Evolutionary conservation across 2,797 vertebrate species (phyloP), one percentile per base, ranked within the genome.

Genomic region (Sparidentex hasta): DNA sequence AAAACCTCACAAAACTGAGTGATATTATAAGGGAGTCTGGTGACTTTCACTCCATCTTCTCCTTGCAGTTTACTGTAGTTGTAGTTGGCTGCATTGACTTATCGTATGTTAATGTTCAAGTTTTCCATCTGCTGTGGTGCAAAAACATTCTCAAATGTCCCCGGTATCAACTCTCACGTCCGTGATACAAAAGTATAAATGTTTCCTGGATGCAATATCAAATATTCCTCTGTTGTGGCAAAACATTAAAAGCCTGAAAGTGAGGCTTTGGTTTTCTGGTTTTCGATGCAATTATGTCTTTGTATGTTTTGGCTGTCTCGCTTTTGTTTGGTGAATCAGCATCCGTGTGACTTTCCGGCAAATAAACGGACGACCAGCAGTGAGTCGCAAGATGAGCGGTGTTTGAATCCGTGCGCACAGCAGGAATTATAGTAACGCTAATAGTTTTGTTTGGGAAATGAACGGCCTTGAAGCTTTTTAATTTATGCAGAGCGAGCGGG

Each of bases 371-470:
- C 56, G 55, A 73, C 44, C 63, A 61, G 66, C 27, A 0, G 72
- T 6, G 14, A 46, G 47, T 54, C 62, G 52, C 63, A 7, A 70
- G 41, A 82, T 76, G 81, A 72, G 71, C 54, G 1, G 76, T 51
- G 5, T 69, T 33, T 62, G 80, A 86, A 71, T 86, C 81, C 62
- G 44, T 12, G 68, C 9, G 3, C 76, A 62, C 83, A 82, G 76
- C 74, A 29, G 76, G 78, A 75, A 67, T 25, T 75, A 77, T 3
- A 51, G 64, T 41, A 43, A 63, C 2, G 14, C 56, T 67, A 66
- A 70, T 65, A 77, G 64, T 76, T 76, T 64, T 54, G 44, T 62
- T 69, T 71, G 63, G 59, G n/a, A 52, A 85, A 83, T 81, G 41
- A 67, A 72, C 25, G 50, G 29, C 77, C 66, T 51, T 14, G 46